A percentile compares a stretch with the other conserved stretches of the same genome.
These are phyloP conservation scores for Echinarachnius parma DNA, from an alignment of 53 echinoderm and acorn worm species.

Conservation along the genomic window DNA sequence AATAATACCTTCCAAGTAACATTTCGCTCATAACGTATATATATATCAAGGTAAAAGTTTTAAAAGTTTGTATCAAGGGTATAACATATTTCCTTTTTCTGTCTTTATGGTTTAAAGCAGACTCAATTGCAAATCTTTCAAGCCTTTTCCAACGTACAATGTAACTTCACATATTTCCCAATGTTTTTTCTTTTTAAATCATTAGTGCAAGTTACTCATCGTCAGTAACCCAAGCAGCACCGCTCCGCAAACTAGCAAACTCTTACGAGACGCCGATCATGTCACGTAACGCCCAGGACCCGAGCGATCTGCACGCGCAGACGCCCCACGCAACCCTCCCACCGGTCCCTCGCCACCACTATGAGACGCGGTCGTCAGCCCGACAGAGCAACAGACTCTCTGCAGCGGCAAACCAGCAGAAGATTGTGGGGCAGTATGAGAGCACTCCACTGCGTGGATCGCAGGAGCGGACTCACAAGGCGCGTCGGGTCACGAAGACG, in stretches of 20 bases:
- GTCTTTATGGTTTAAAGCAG: too few species aligned
- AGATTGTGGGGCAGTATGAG: slow-evolving; percentile 5
- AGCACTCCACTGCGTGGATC: slow-evolving; percentile 19
- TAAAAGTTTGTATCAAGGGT: too few species aligned
- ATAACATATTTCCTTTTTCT: too few species aligned
- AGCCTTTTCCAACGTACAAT: too few species aligned
- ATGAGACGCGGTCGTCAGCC: slow-evolving; percentile 14
- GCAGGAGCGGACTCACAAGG: neutral
- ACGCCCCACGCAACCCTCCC: slow-evolving; percentile 16
- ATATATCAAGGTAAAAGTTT: too few species aligned
- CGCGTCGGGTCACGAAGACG: slow-evolving; percentile 1
- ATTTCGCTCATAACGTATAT: neutral
- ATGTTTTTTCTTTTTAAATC: neutral
- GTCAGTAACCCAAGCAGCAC: slow-evolving; percentile 5
- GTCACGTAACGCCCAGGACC: slow-evolving; percentile 22
- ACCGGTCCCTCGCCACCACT: slow-evolving; percentile 16
- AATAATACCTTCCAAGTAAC: too few species aligned
- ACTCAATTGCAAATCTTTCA: too few species aligned
- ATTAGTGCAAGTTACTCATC: slow-evolving; percentile 56
- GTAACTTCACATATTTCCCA: too few species aligned
- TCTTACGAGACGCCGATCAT: slow-evolving; percentile 50
- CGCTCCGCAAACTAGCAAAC: slow-evolving; percentile 29
- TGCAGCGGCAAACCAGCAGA: neutral
- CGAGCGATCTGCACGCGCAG: slow-evolving; percentile 21
- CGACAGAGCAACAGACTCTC: slow-evolving; percentile 1